phyloP scores from a whole-genome alignment of 1,140 invertebrate species.

The Drosophila ohnishii region DNA sequence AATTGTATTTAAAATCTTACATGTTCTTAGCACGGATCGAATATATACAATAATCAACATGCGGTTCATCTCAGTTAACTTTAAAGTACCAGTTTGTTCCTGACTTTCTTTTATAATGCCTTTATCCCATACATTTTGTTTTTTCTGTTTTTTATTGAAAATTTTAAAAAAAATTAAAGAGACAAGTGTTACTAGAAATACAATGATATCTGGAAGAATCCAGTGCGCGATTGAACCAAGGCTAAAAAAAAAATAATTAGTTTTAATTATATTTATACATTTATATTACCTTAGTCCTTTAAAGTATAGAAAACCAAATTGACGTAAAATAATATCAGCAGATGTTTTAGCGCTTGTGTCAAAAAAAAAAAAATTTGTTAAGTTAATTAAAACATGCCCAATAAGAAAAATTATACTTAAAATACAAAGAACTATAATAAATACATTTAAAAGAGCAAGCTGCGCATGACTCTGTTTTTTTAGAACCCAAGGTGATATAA shows the following conservation, averaged over 20 bases:
- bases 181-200: slow-evolving; percentile 83
- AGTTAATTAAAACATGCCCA: slow-evolving; percentile 36
- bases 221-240: slow-evolving; percentile 69
- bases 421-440: slow-evolving; percentile 17
- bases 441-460: slow-evolving; percentile 14
- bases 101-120: slow-evolving; percentile 71
- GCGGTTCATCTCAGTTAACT: slow-evolving; percentile 44
- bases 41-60: slow-evolving; percentile 57
- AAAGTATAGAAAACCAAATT: slow-evolving; percentile 56
- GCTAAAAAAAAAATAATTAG: slow-evolving; percentile 10
- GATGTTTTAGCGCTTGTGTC: neutral
- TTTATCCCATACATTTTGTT: slow-evolving; percentile 55
- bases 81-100: slow-evolving; percentile 56
- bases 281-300: slow-evolving; percentile 35
- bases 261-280: neutral
- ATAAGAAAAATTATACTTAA: slow-evolving; percentile 20
- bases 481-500: slow-evolving; percentile 56
- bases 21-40: slow-evolving; percentile 48
- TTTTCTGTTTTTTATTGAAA: neutral
- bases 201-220: slow-evolving; percentile 86
- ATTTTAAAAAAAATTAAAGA: slow-evolving; percentile 81
- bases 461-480: slow-evolving; percentile 17
- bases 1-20: slow-evolving; percentile 28
- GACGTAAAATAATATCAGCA: slow-evolving; percentile 24
- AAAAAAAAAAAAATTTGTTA: slow-evolving; percentile 23